A percentile compares a stretch with the other conserved stretches of the same genome.
These are phyloP conservation scores for Lepisosteus osseus DNA, from an alignment of 2,113 vertebrate genomes.

Conservation along the genomic window DNA sequence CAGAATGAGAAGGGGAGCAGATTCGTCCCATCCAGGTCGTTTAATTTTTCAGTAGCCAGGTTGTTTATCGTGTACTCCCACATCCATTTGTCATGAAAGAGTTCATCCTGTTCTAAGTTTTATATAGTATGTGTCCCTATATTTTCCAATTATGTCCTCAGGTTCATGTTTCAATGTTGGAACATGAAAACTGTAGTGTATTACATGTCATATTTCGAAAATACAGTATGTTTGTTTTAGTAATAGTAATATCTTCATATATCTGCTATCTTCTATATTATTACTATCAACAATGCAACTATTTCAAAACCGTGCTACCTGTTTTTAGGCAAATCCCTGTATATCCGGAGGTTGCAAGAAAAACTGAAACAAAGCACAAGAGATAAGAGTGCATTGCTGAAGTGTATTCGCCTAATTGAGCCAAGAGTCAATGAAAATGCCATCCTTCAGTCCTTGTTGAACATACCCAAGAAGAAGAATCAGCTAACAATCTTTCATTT, in stretches of 20 bases:
- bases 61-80: too few relatives aligned
- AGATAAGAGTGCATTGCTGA: constrained; percentile 43
- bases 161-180: too few relatives aligned
- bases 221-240: not conserved
- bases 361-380: constrained; percentile 48
- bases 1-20: too few relatives aligned
- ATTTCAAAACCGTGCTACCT: not conserved
- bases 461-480: constrained; percentile 35
- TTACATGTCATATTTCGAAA: not conserved
- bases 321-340: constrained; percentile 88
- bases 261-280: not conserved
- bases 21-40: too few relatives aligned
- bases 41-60: too few relatives aligned
- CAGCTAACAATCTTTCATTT: constrained; percentile 79
- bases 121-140: too few relatives aligned
- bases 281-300: not conserved
- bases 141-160: too few relatives aligned
- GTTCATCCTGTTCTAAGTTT: too few relatives aligned
- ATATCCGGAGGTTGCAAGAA: constrained; percentile 74
- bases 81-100: too few relatives aligned
- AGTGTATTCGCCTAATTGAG: constrained; percentile 79
- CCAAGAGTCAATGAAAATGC: constrained; percentile 75
- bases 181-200: too few relatives aligned
- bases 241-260: not conserved
- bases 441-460: constrained; percentile 71